phyloP scores from a whole-genome alignment of 1,140 invertebrate species.

The Sinonovacula constricta region DNA sequence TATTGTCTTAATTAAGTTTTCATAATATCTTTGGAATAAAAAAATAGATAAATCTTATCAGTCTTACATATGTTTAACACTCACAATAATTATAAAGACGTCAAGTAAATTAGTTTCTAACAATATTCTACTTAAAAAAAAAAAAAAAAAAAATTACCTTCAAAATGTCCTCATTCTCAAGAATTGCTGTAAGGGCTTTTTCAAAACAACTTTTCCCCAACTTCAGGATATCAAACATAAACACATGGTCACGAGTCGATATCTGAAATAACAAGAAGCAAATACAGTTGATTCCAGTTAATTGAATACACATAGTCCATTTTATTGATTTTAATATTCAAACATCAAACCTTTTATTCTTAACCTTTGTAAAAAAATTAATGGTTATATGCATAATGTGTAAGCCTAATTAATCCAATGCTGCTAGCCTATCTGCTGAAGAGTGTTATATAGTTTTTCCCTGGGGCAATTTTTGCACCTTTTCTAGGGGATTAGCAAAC shows the following conservation, averaged over 20 bases:
- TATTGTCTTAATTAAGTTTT: too few relatives aligned
- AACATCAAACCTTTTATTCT: too few relatives aligned
- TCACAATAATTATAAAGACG: too few relatives aligned
- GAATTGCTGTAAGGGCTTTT: constrained; percentile 56
- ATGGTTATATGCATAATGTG: too few relatives aligned
- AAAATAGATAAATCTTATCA: too few relatives aligned
- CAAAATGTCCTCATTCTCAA: constrained; percentile 56
- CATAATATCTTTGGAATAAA: too few relatives aligned
- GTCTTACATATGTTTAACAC: too few relatives aligned
- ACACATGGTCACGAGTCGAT: constrained; percentile 52
- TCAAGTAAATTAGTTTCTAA: too few relatives aligned
- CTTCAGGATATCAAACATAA: constrained; percentile 65
- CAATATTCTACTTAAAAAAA: too few relatives aligned
- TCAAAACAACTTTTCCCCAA: constrained; percentile 60
- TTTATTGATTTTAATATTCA: neutral
- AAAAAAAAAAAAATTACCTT: constrained; percentile 58
- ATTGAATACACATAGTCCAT: neutral
- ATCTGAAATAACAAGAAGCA: constrained; percentile 53
- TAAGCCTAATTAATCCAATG: neutral
- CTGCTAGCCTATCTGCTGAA: neutral
- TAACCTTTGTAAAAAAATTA: too few relatives aligned
- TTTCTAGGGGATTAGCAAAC: neutral
- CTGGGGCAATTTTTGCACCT: neutral
- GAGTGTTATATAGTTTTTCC: neutral
- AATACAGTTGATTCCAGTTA: too few relatives aligned